Percentiles rank a stretch among this genome's conserved stretches.
phyloP scores from a whole-genome alignment of 92 coral and sea anemone species.

The Zoanthus sociatus region DNA sequence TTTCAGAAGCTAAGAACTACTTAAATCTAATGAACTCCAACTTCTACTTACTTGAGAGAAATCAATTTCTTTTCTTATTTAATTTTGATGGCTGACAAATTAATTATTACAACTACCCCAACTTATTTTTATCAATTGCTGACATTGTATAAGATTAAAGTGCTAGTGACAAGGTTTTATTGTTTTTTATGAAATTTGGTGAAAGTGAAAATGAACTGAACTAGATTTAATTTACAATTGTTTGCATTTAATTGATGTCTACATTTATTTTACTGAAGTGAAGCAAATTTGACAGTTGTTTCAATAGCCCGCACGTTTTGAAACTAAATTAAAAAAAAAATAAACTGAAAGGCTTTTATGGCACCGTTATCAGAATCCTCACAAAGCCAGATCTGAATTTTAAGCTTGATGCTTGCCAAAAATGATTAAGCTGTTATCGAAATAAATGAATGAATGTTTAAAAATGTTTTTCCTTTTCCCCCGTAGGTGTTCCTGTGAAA shows the following conservation, averaged over 20 bases:
- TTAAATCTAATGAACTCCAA: too few species aligned
- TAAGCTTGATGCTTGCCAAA: neutral
- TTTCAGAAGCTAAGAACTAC: too few species aligned
- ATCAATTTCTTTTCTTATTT: too few species aligned
- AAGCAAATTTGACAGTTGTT: neutral
- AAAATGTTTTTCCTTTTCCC: neutral
- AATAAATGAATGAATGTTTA: neutral
- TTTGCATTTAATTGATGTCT: neutral
- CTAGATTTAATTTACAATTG: too few species aligned
- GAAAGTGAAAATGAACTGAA: too few species aligned
- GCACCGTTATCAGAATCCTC: neutral
- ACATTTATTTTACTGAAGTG: neutral
- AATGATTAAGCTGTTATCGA: neutral
- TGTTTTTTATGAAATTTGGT: too few species aligned
- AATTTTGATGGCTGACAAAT: too few species aligned
- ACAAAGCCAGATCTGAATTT: neutral
- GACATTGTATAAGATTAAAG: too few species aligned
- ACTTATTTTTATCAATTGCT: too few species aligned
- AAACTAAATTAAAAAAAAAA: neutral
- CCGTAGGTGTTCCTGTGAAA: neutral
- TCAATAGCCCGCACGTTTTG: neutral
- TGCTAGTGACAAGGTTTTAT: too few species aligned
- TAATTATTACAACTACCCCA: too few species aligned
- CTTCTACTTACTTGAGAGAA: too few species aligned
- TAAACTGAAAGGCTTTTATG: neutral